phyloP scores from a whole-genome alignment of 2,888 invertebrate genomes.

The Drosophila eohydei region DNA sequence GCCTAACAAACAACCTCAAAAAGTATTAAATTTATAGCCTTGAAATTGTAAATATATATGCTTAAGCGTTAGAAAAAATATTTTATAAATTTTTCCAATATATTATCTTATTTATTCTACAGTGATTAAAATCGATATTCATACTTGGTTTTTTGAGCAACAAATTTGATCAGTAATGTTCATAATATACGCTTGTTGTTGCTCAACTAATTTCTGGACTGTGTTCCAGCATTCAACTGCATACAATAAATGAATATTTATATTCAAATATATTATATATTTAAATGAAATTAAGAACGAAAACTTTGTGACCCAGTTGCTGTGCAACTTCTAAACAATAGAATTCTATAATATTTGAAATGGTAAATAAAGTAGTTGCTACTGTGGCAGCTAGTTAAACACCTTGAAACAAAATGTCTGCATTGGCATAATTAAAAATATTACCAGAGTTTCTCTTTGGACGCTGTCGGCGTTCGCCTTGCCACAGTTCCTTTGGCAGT shows the following conservation, averaged over 20 bases:
- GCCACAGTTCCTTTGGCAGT: constrained; percentile 32
- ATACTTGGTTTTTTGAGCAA: no score
- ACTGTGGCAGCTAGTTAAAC: constrained; percentile 26
- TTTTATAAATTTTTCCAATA: no score
- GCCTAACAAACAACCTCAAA: no score
- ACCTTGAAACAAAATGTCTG: constrained; percentile 36
- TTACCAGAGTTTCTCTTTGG: constrained; percentile 37
- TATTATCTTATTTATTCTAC: no score
- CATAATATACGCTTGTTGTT: no score
- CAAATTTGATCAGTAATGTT: no score
- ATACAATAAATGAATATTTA: not conserved
- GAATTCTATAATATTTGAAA: constrained; percentile 1
- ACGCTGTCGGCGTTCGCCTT: constrained; percentile 1
- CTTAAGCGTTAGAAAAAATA: no score
- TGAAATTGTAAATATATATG: no score
- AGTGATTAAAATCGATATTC: no score
- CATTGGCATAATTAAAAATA: constrained; percentile 60
- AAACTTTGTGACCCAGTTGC: constrained; percentile 1
- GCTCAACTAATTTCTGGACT: no score
- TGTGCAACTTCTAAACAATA: not conserved
- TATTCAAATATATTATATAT: not conserved
- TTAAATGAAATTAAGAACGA: not conserved
- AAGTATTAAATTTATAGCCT: no score
- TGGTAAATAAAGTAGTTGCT: constrained; percentile 10
- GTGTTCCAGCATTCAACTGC: no score